These are phyloP conservation scores for Catotricha subobsoleta DNA, from an alignment of 2,888 invertebrate genomes.

Conservation along the genomic window DNA sequence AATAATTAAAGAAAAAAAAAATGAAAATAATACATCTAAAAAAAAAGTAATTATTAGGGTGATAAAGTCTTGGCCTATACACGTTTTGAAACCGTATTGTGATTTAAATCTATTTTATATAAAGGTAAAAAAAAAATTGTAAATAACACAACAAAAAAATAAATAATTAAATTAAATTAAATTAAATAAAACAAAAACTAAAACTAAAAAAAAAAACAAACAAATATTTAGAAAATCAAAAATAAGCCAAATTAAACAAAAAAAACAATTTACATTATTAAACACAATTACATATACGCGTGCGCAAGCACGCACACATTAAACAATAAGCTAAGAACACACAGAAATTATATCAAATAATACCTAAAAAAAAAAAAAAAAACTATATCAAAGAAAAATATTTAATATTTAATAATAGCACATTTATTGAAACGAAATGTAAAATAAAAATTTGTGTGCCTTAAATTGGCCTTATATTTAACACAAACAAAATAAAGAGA, in stretches of 20 bases:
- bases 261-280: background rate
- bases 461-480: too few relatives aligned
- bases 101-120: too few relatives aligned
- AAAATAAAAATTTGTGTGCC: too few relatives aligned
- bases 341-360: background rate
- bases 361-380: background rate
- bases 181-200: constrained; percentile 1
- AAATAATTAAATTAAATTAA: constrained; percentile 2
- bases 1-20: background rate
- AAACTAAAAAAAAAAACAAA: background rate
- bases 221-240: background rate
- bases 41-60: background rate
- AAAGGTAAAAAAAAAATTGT: too few relatives aligned
- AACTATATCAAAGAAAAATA: background rate
- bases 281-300: background rate
- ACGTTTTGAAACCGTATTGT: constrained; percentile 5
- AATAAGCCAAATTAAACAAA: background rate
- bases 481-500: too few relatives aligned
- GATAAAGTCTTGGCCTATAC: constrained; percentile 6
- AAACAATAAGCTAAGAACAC: background rate
- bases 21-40: too few relatives aligned
- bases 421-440: too few relatives aligned
- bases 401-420: too few relatives aligned
- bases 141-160: too few relatives aligned
- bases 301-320: background rate